Base-by-base conservation (phyloP, 2,888 invertebrate genomes). In the Panopea generosa region DNA sequence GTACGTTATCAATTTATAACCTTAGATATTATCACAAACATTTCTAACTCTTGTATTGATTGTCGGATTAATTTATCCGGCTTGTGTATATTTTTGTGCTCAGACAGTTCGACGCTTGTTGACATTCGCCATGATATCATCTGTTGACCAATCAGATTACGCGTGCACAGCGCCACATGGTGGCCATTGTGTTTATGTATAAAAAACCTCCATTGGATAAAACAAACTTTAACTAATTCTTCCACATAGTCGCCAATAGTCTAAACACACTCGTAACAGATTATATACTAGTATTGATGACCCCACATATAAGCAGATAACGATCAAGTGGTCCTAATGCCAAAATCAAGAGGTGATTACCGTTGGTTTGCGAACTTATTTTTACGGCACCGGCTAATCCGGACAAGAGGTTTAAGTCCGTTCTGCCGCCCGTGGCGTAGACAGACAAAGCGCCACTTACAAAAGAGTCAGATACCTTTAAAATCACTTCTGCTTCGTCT, bases 321-420 rank as follows among this genome's bases (percentile, higher is more conserved):
- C 11, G 71, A 71, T 76, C 76, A 59, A 71, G 67, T 14, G 33
- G 59, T 9, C 43, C 59, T 59, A 47, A 53, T 9, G 43, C n/a
- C 3, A 50, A 56, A 76, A 76, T 76, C 76, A 71, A 76, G 76
- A 70, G 71, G 67, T 47, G 59, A 59, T 67, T 57, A 67, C 33
- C n/a, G n/a, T n/a, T n/a, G n/a, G 11, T 33, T 4, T 11, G 33
- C 33, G 11, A 33, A 11, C 33, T 33, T 33, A 33, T 33, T 33
- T 20, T 65, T 53, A 29, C 43, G 27, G 55, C 60, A 59, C 26
- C 33, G 55, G 47, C 60, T 60, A 66, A 66, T 66, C 72, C 40
- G 72, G 60, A 43, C 59, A 65, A 53, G 24, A 59, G 26, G 6
- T 61, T 60, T 24, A 29, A 18, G 50, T 53, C 22, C 40, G 63